These are phyloP conservation scores for Tenebrio molitor DNA, from an alignment of 1,140 invertebrate genomes.

Conservation along the genomic window DNA sequence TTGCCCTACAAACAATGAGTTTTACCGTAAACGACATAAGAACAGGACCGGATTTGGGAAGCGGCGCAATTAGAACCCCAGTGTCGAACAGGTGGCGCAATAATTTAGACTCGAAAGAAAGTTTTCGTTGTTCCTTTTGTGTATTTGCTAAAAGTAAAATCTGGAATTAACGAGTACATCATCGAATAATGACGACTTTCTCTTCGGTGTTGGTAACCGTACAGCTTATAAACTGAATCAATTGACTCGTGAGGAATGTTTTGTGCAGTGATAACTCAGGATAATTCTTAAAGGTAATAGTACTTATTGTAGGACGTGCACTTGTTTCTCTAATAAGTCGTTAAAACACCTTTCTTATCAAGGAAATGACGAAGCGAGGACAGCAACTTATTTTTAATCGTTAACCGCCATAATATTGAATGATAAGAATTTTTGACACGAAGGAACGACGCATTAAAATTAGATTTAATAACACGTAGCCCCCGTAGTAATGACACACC, in stretches of 20 bases:
- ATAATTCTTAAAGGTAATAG: conserved; percentile 15
- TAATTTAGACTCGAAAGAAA: no score
- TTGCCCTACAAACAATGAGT: neutral
- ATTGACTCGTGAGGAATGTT: conserved; percentile 6
- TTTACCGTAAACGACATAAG: neutral
- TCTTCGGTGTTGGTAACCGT: conserved; percentile 2
- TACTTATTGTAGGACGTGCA: neutral
- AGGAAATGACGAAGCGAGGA: conserved; percentile 17
- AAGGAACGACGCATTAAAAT: no score
- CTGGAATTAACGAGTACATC: conserved; percentile 28
- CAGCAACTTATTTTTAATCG: neutral
- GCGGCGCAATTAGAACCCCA: no score
- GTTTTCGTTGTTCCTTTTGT: conserved; percentile 22
- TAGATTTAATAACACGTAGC: no score
- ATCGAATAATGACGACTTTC: conserved; percentile 39
- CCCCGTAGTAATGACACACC: no score
- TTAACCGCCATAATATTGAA: neutral
- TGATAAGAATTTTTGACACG: no score
- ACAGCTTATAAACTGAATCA: conserved; percentile 1
- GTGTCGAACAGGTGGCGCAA: no score
- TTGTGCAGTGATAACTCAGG: no score
- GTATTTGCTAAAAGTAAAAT: conserved; percentile 36
- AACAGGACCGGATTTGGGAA: no score
- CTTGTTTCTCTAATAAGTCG: conserved; percentile 7
- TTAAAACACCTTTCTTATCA: conserved; percentile 26